A percentile compares a stretch with the other conserved stretches of the same genome.
phyloP scores from a whole-genome alignment of 2,797 vertebrate species.

The Anabas testudineus region DNA sequence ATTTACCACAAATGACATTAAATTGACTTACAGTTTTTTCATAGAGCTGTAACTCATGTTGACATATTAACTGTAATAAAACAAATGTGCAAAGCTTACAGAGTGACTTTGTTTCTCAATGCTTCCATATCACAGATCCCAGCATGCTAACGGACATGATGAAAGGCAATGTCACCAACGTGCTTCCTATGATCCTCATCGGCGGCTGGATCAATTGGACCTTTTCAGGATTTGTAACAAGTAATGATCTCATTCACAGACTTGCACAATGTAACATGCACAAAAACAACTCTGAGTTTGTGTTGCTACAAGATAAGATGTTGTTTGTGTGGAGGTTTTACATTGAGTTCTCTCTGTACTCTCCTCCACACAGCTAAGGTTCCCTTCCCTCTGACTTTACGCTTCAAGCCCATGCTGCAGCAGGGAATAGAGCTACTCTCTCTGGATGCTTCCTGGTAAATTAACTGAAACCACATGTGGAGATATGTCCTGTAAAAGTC shows the following conservation, averaged over 20 bases:
- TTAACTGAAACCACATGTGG: background rate
- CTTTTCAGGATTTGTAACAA: slow-evolving; percentile 99
- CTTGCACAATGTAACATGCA: background rate
- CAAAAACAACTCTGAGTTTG: background rate
- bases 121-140: slow-evolving; percentile 86
- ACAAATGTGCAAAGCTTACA: background rate
- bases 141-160: slow-evolving; percentile 99
- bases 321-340: background rate
- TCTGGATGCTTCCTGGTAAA: slow-evolving; percentile 97
- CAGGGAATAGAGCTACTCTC: slow-evolving; percentile 98
- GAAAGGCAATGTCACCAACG: slow-evolving; percentile 99
- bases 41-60: background rate
- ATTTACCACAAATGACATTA: background rate
- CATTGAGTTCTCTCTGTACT: slow-evolving; percentile 18
- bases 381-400: slow-evolving; percentile 96
- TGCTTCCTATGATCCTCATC: slow-evolving; percentile 99
- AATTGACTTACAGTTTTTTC: background rate
- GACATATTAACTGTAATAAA: background rate
- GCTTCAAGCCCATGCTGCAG: slow-evolving; percentile 99
- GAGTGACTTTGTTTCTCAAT: background rate
- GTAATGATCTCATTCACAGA: slow-evolving; percentile 75
- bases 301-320: background rate
- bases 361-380: slow-evolving; percentile 90
- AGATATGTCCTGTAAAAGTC: background rate
- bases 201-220: slow-evolving; percentile 99